Evolutionary conservation across 2,888 invertebrate species (phyloP).

Genomic region (Spisula subtruncata): DNA sequence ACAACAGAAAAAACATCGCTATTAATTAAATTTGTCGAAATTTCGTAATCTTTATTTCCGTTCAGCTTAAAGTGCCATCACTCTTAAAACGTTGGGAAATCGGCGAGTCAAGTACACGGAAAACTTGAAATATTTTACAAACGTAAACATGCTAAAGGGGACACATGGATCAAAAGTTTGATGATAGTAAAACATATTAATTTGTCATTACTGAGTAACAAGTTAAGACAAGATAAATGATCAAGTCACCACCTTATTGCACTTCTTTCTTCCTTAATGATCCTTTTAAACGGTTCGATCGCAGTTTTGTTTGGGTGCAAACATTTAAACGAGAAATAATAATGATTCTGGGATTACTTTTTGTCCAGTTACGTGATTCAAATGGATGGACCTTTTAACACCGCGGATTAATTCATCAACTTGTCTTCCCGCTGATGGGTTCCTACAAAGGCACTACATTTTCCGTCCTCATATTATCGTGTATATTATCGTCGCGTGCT

Average conservation of each 20-base stretch:
- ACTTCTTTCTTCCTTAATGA: constrained; percentile 56
- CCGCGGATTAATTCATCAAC: constrained; percentile 49
- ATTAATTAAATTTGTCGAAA: background rate
- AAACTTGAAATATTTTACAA: constrained; percentile 40
- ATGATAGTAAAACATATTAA: constrained; percentile 58
- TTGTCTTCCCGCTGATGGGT: constrained; percentile 18
- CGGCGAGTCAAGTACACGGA: background rate
- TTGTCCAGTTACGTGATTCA: constrained; percentile 53
- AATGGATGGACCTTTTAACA: constrained; percentile 34
- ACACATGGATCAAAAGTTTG: constrained; percentile 50
- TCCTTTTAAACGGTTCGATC: constrained; percentile 47
- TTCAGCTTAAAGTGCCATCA: background rate
- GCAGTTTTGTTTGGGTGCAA: constrained; percentile 55
- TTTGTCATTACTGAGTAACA: constrained; percentile 58
- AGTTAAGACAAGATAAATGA: constrained; percentile 62
- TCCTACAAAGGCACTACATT: constrained; percentile 28
- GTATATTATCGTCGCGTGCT: constrained; percentile 26
- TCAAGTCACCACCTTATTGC: constrained; percentile 46
- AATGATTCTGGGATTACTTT: constrained; percentile 47
- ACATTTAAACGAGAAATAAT: constrained; percentile 63
- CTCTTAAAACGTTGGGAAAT: constrained; percentile 15
- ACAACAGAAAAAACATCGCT: constrained; percentile 1
- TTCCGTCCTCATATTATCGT: background rate
- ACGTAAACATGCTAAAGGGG: constrained; percentile 49
- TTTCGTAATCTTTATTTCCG: constrained; percentile 14